These are phyloP conservation scores for Cynoglossus semilaevis DNA, from an alignment of 2,113 vertebrate species.

Conservation along the genomic window DNA sequence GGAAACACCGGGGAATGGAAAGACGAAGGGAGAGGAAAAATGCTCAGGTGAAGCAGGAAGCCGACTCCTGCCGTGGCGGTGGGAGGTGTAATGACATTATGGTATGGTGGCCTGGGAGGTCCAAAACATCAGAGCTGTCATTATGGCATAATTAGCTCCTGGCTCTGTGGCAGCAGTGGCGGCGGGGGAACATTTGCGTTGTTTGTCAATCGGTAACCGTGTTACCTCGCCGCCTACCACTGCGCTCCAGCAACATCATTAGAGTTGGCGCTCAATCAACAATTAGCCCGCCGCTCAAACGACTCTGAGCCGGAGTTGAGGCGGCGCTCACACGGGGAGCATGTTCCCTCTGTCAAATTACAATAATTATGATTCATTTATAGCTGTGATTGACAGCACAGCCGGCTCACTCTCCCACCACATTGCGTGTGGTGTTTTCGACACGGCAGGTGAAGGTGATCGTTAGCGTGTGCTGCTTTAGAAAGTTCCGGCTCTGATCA, in stretches of 20 bases:
- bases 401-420: slow-evolving; percentile 36
- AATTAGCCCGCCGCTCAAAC: slow-evolving; percentile 39
- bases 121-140: slow-evolving; percentile 53
- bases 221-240: slow-evolving; percentile 45
- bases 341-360: slow-evolving; percentile 56
- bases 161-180: slow-evolving; percentile 28
- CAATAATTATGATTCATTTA: slow-evolving; percentile 68
- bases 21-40: neutral
- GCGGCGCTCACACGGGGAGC: slow-evolving; percentile 25
- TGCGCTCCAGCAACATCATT: slow-evolving; percentile 33
- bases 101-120: slow-evolving; percentile 56
- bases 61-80: slow-evolving; percentile 20
- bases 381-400: slow-evolving; percentile 60
- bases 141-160: slow-evolving; percentile 59
- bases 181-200: slow-evolving; percentile 31
- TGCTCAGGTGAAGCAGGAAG: neutral
- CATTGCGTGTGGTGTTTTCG: neutral
- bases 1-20: neutral
- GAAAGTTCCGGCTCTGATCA: slow-evolving; percentile 48
- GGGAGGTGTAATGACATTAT: slow-evolving; percentile 54
- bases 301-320: slow-evolving; percentile 48
- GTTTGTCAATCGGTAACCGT: slow-evolving; percentile 54
- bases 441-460: slow-evolving; percentile 40
- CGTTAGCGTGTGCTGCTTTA: slow-evolving; percentile 33
- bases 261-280: slow-evolving; percentile 55